Base-by-base conservation (phyloP, 2,113 vertebrate species). In the Empidonax traillii region DNA sequence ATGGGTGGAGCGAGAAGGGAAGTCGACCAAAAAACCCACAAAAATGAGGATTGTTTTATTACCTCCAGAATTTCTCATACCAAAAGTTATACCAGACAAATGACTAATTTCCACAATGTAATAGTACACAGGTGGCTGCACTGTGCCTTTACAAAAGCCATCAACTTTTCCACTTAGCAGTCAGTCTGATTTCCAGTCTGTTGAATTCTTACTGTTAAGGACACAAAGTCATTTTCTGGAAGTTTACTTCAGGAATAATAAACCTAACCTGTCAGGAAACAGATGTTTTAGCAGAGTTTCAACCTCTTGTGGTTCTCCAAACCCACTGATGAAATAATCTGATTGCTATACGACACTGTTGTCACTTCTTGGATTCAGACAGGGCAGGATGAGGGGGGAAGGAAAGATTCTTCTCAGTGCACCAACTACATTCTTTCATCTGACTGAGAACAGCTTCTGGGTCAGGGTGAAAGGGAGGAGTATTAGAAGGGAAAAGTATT, bases 31-130 rank as follows among this genome's bases (percentile, higher is more conserved):
- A 89, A 91, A 96, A 82, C 14, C 74, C 84, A 93, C 81, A 96
- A 89, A 89, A 96, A 95, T 84, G n/a, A 96, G 25, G 47, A 89
- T 7, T 87, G 74, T 44, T 92, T 93, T 91, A 96, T 89, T 96
- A 90, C 85, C 93, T 94, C 85, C 89, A 96, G 67, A 87, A 96
- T 88, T 91, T 93, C 71, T 89, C 71, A 95, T 75, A 80, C 85
- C 91, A 96, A 95, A 94, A 96, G 74, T 78, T 93, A 69, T 85
- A 89, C 85, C 91, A 95, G 95, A 97, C 94, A 93, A 97, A 95
- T 93, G 71, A 96, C 81, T 96, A 89, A 96, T 89, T 96, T 94
- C 91, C 95, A 96, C 46, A 28, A 49, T 76, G 62, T 91, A 97
- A 96, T 80, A 93, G 58, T 68, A 91, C 62, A 66, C 94, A 95